phyloP scores from a whole-genome alignment of 2,113 vertebrate genomes.

The Aramus guarauna region DNA sequence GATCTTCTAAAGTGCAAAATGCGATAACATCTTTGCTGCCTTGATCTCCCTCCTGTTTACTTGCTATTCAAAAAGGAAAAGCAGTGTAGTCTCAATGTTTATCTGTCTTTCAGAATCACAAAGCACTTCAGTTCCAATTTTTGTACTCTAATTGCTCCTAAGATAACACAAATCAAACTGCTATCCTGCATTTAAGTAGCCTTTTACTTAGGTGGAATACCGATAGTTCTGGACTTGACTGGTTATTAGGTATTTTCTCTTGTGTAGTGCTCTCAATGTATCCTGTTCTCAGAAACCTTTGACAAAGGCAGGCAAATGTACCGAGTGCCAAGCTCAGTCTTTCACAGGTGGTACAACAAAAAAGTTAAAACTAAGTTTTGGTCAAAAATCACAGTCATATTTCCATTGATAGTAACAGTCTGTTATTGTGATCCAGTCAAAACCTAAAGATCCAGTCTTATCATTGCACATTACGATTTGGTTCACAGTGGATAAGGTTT shows the following conservation, averaged over 20 bases:
- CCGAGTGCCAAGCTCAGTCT: background rate
- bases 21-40: background rate
- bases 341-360: background rate
- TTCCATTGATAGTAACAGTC: background rate
- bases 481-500: background rate
- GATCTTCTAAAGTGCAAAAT: background rate
- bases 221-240: background rate
- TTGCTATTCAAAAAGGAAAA: background rate
- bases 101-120: background rate
- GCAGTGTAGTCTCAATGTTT: background rate
- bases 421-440: background rate
- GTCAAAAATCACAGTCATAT: background rate
- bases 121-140: background rate
- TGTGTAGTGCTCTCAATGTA: accelerated
- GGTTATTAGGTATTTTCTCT: background rate
- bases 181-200: accelerated
- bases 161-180: background rate
- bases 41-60: background rate
- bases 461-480: background rate
- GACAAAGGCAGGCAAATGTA: background rate
- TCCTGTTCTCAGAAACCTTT: background rate
- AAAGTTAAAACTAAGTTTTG: background rate
- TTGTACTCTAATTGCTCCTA: background rate
- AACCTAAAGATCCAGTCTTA: background rate
- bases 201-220: background rate